phyloP scores from a whole-genome alignment of 2,113 vertebrate genomes.

The Salvator merianae region DNA sequence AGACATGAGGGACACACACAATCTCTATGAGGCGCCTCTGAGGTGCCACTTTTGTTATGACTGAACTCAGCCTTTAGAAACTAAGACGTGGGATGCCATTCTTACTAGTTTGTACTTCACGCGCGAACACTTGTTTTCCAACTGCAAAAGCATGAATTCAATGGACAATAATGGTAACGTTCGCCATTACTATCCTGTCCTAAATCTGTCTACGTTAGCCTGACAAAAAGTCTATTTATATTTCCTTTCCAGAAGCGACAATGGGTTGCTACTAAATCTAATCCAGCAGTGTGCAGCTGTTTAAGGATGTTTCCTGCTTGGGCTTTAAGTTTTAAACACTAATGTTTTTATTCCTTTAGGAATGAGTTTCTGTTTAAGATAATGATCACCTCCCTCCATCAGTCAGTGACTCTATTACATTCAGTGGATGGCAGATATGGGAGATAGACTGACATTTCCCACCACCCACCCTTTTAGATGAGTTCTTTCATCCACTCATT shows the following conservation, averaged over 20 bases:
- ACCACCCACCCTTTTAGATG: not conserved
- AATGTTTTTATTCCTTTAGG: not conserved
- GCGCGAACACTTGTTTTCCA: not conserved
- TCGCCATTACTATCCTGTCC: not conserved
- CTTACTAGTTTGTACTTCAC: not conserved
- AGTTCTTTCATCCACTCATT: slow-evolving; percentile 2
- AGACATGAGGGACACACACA: too few species aligned
- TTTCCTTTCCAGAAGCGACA: not conserved
- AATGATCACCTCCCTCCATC: slow-evolving; percentile 22
- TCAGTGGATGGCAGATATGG: not conserved
- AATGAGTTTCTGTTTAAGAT: slow-evolving; percentile 26
- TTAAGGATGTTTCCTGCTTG: slow-evolving; percentile 19
- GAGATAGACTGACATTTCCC: not conserved
- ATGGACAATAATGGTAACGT: not conserved
- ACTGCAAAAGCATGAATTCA: not conserved
- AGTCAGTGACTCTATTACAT: not conserved
- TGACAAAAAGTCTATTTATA: slow-evolving; percentile 19
- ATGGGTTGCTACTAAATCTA: not conserved
- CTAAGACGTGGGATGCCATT: not conserved
- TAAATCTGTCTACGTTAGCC: slow-evolving; percentile 8
- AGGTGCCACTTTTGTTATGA: too few species aligned
- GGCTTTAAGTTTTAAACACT: not conserved
- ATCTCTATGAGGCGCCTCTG: too few species aligned
- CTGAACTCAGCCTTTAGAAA: too few species aligned
- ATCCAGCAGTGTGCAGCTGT: not conserved